Percentiles rank a stretch among this genome's conserved stretches.
Evolutionary conservation across 2,797 vertebrate species (phyloP).

Genomic region (Melanotaenia boesemani): DNA sequence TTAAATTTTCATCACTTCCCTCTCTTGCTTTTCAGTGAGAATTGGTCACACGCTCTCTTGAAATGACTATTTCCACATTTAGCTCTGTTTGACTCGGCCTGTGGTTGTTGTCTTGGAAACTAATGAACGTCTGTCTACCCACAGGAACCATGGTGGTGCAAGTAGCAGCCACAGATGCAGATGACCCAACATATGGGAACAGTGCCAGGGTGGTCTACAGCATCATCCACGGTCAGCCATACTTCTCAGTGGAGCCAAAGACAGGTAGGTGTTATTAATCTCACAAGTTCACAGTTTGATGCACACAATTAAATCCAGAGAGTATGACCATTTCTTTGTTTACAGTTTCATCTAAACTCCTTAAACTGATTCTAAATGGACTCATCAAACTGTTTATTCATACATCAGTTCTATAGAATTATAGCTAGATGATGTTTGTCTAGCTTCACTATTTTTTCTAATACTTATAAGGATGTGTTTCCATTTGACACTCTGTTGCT

Average conservation of each 20-base stretch:
- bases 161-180: conserved; percentile 95
- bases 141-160: conserved; percentile 95
- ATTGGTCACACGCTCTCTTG: conserved; percentile 58
- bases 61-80: conserved; percentile 68
- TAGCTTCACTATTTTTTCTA: too few species aligned
- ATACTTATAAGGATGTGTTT: too few species aligned
- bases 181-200: conserved; percentile 96
- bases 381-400: background rate
- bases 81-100: conserved; percentile 55
- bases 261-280: conserved; percentile 84
- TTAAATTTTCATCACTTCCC: conserved; percentile 31
- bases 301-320: background rate
- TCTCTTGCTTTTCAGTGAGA: conserved; percentile 31
- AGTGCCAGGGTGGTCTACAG: conserved; percentile 97
- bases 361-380: background rate
- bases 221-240: conserved; percentile 95
- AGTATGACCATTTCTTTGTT: background rate
- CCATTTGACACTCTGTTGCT: too few species aligned
- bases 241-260: conserved; percentile 97
- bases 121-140: conserved; percentile 65
- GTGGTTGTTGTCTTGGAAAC: conserved; percentile 71
- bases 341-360: background rate
- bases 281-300: background rate
- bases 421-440: background rate
- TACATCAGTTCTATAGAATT: background rate